Evolutionary conservation across 2,797 vertebrate genomes (phyloP), one percentile per base, ranked within the genome.

Genomic region (Karalla daura): DNA sequence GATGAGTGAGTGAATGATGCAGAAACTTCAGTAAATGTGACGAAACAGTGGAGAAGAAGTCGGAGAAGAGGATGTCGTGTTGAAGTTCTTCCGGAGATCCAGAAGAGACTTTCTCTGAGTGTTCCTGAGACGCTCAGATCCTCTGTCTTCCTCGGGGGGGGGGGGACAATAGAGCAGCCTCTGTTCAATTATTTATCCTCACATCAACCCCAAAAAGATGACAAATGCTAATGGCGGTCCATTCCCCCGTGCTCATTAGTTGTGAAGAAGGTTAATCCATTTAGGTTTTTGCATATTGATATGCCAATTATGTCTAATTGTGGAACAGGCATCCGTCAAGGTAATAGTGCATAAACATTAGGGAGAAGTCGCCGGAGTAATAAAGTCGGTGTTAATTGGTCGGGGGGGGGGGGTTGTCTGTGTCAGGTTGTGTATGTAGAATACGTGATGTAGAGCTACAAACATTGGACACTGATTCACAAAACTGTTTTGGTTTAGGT

Each of bases 261-360:
- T 96, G 95, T 95, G 96, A 90, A 96, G 96, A 96, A 95, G 96
- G 96, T 97, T 98, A 96, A 97, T 97, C 94, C 95, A 96, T 97
- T 97, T 96, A 96, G 95, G 95, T 96, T 96, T n/a, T 95, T 96
- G 95, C 96, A 98, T 98, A 96, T 97, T 96, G 96, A 97, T 96
- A 96, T 96, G 95, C 95, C 95, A 97, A 96, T 97, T 97, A 97
- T 94, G 95, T 95, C 93, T 96, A 95, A 96, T 95, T 93, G 95
- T 94, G 93, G 94, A 95, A 95, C 90, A 95, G 95, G 94, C 95
- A 96, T 96, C 95, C 95, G 94, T 98, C 96, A 97, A 96, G 96
- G 96, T 97, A 96, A 97, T 95, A 96, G 96, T 95, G 96, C 96
- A 97, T 95, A 97, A 93, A 73, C 96, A 95, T 97, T 96, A 96